Evolutionary conservation across 1,140 invertebrate species (phyloP).

Genomic region (Sipha flava): DNA sequence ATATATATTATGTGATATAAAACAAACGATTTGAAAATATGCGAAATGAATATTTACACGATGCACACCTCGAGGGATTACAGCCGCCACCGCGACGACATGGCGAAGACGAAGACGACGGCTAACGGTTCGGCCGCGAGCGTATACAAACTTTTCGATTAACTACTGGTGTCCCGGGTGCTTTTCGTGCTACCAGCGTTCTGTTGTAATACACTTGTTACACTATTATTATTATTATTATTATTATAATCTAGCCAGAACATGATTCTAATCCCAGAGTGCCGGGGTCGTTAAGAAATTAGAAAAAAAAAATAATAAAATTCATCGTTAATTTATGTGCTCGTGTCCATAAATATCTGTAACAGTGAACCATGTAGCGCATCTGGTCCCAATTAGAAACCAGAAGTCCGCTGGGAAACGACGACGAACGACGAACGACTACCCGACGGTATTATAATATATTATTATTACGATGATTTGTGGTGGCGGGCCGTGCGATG

Average conservation of each 20-base stretch:
- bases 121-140: background rate
- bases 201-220: no score
- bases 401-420: conserved; percentile 1
- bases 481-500: background rate
- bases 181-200: background rate
- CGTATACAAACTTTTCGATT: background rate
- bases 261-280: background rate
- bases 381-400: conserved; percentile 19
- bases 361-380: background rate
- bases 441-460: background rate
- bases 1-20: no score
- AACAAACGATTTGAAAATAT: no score
- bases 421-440: background rate
- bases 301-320: background rate
- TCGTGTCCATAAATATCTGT: conserved; percentile 13
- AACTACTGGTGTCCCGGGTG: background rate
- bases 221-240: no score
- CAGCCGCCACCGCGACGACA: no score
- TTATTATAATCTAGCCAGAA: background rate
- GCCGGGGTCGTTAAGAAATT: background rate
- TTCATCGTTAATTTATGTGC: conserved; percentile 9
- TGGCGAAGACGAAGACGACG: no score
- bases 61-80: no score
- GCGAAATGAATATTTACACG: background rate
- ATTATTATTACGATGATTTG: background rate